phyloP scores from a whole-genome alignment of 2,797 vertebrate species.

The Hemitrygon akajei region DNA sequence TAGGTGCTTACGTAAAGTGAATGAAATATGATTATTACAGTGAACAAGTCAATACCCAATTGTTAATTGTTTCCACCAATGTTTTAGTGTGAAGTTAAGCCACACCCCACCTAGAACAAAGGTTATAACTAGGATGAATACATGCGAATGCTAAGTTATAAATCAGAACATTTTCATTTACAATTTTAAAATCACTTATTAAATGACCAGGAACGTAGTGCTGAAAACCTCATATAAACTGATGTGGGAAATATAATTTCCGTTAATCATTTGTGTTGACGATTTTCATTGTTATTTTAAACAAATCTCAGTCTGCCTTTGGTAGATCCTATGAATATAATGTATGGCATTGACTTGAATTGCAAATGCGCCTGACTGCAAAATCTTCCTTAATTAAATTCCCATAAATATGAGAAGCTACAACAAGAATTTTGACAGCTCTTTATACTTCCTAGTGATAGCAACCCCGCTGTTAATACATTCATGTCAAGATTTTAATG shows the following conservation, averaged over 20 bases:
- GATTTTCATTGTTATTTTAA: constrained; percentile 40
- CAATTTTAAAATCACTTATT: constrained; percentile 29
- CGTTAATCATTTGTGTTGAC: constrained; percentile 43
- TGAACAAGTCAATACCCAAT: constrained; percentile 13
- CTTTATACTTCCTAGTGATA: constrained; percentile 55
- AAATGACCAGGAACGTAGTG: constrained; percentile 44
- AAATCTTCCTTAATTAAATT: constrained; percentile 51
- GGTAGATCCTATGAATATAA: constrained; percentile 54
- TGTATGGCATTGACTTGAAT: constrained; percentile 59
- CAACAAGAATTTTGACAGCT: constrained; percentile 54
- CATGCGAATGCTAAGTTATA: constrained; percentile 83
- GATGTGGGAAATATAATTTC: constrained; percentile 41
- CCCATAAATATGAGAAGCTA: constrained; percentile 54
- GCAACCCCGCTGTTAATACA: constrained; percentile 44
- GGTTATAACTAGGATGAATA: constrained; percentile 68
- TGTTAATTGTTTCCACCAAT: constrained; percentile 23
- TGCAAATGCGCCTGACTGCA: constrained; percentile 56
- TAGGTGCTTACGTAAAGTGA: not conserved
- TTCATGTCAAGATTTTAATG: constrained; percentile 47
- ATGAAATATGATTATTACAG: not conserved
- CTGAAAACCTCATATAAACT: constrained; percentile 40
- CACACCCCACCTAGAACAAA: constrained; percentile 68
- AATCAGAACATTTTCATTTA: constrained; percentile 36
- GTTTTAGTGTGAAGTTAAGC: not conserved
- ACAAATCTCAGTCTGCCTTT: constrained; percentile 48